phyloP scores from a whole-genome alignment of 2,113 vertebrate genomes.

The Pelmatolapia mariae region DNA sequence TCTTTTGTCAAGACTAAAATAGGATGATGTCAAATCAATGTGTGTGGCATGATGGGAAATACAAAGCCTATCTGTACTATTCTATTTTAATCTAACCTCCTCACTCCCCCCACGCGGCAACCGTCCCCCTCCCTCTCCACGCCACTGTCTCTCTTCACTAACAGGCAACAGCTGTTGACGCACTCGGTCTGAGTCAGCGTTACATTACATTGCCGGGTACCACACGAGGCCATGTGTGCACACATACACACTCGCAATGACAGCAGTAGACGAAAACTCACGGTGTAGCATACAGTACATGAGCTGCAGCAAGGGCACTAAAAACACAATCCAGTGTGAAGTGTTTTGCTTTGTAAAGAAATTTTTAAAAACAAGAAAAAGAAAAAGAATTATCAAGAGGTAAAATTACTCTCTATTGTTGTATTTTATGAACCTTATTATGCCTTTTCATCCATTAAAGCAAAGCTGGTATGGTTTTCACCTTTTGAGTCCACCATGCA shows the following conservation, averaged over 20 bases:
- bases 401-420: neutral
- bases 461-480: neutral
- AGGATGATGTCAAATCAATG: constrained; percentile 52
- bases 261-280: neutral
- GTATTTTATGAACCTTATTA: neutral
- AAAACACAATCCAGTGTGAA: neutral
- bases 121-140: neutral
- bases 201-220: constrained; percentile 25
- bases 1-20: constrained; percentile 48
- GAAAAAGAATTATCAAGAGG: neutral
- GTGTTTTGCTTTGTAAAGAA: neutral
- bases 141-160: constrained; percentile 30
- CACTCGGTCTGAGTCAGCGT: constrained; percentile 56
- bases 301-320: neutral
- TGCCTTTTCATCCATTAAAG: neutral
- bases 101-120: constrained; percentile 33
- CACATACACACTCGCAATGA: neutral
- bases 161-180: constrained; percentile 59
- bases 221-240: neutral
- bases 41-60: constrained; percentile 36
- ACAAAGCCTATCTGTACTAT: constrained; percentile 38
- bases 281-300: neutral
- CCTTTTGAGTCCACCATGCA: neutral
- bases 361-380: neutral
- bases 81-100: constrained; percentile 64